Evolutionary conservation across 2,113 vertebrate genomes (phyloP).

Genomic region (Anser cygnoides): DNA sequence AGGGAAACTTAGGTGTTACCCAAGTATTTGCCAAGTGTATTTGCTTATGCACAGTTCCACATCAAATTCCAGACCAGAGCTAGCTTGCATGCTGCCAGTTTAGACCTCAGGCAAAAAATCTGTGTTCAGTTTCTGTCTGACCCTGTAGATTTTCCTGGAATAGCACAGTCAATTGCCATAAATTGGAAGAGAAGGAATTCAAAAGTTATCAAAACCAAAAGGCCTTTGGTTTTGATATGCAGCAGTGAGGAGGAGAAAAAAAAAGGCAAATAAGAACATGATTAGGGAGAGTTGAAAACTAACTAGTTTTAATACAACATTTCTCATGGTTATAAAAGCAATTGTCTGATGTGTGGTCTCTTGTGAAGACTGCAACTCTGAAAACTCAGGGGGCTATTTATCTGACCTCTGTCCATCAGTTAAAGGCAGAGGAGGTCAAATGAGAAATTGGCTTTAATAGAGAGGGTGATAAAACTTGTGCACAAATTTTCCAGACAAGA

Average conservation of each 20-base stretch:
- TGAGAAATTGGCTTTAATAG: not conserved
- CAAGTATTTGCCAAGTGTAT: slow-evolving; percentile 38
- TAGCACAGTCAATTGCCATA: not conserved
- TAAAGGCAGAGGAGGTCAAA: not conserved
- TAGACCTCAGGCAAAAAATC: slow-evolving; percentile 60
- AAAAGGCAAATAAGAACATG: not conserved
- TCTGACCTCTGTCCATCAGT: not conserved
- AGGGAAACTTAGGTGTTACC: slow-evolving; percentile 34
- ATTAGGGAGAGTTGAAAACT: not conserved
- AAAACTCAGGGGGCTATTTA: not conserved
- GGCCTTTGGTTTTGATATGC: not conserved
- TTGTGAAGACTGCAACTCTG: not conserved
- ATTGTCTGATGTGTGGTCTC: not conserved
- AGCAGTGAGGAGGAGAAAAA: not conserved
- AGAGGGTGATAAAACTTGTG: not conserved
- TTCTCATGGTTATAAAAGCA: not conserved
- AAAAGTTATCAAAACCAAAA: not conserved
- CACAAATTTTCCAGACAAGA: not conserved
- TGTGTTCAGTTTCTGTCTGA: slow-evolving; percentile 41
- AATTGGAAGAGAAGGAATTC: not conserved
- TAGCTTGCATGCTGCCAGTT: slow-evolving; percentile 54
- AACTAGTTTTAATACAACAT: not conserved
- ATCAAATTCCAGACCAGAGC: slow-evolving; percentile 49
- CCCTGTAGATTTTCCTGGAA: slow-evolving; percentile 20
- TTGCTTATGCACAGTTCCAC: slow-evolving; percentile 40